Evolutionary conservation across 1,140 invertebrate species (phyloP), one percentile per base, ranked within the genome.

Genomic region (Papilio polytes): DNA sequence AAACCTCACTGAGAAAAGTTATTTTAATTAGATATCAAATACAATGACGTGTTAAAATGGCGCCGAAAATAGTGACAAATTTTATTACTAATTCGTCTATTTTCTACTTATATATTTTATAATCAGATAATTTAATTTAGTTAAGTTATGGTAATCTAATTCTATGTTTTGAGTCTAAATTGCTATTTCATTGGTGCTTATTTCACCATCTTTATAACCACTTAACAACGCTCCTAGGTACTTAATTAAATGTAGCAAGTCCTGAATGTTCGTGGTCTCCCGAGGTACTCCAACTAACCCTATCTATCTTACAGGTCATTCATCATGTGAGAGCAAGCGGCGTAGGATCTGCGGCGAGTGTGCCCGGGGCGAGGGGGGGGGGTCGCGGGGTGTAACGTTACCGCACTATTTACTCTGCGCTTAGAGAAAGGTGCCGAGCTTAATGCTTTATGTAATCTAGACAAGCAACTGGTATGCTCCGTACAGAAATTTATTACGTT

Each of bases 231-330:
- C 18, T 56, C 53, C 8, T n/a, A 20, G 18, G 6, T 56, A 20
- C 7, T 56, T 56, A 20, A 48, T 46, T 9, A 51, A 26, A 51
- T 7, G 12, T 63, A 72, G 8, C 26, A 83, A 83, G 83, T 84
- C 56, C 72, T 1, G 26, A 80, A 53, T 73, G 2, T 76, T 1
- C 36, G 41, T 46, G 36, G 26, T 63, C 18, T 12, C 70, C 20
- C 72, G 36, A 59, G 74, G 56, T 83, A 82, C 80, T 85, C 83
- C 80, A 72, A 59, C 80, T 80, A 82, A 83, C 84, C 84, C 85
- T 86, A 86, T 86, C 84, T 86, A 85, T 85, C 84, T 85, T 76
- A 72, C 73, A 48, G 72, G 81, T 81, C 82, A 86, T 86, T 83
- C 85, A 87, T 87, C 84, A 87, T 83, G 77, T 80, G 66, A 76